A percentile compares a stretch with the other conserved stretches of the same genome.
Evolutionary conservation across 2,797 vertebrate species (phyloP).

Genomic region (Trachurus trachurus): DNA sequence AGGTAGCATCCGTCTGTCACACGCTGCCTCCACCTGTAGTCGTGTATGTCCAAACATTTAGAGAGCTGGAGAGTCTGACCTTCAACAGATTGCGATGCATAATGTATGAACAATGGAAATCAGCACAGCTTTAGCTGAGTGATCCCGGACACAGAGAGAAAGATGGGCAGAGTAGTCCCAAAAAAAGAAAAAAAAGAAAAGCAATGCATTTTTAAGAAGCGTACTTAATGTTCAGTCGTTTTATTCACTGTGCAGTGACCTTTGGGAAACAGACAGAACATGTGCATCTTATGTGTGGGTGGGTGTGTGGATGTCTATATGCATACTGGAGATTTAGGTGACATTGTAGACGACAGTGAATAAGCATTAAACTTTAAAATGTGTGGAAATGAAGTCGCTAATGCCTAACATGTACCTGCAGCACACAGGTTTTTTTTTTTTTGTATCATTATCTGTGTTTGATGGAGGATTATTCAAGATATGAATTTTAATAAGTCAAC

Average conservation of each 20-base stretch:
- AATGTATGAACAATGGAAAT: constrained; percentile 55
- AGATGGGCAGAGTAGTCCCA: constrained; percentile 22
- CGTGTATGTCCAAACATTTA: constrained; percentile 53
- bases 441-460: neutral
- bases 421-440: neutral
- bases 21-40: constrained; percentile 36
- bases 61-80: constrained; percentile 50
- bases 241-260: constrained; percentile 37
- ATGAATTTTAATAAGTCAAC: neutral
- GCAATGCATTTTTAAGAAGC: constrained; percentile 44
- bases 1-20: constrained; percentile 35
- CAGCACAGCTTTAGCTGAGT: constrained; percentile 28
- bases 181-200: neutral
- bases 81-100: constrained; percentile 65
- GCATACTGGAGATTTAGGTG: constrained; percentile 15
- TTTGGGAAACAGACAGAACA: constrained; percentile 27
- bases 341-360: neutral
- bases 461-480: neutral
- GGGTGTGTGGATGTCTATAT: neutral
- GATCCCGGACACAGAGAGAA: constrained; percentile 15
- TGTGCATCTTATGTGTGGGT: neutral
- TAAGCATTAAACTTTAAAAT: neutral
- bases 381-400: neutral
- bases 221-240: constrained; percentile 37
- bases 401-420: neutral